Base-by-base conservation (phyloP, 1,140 invertebrate genomes). In the Gerris buenoi region DNA sequence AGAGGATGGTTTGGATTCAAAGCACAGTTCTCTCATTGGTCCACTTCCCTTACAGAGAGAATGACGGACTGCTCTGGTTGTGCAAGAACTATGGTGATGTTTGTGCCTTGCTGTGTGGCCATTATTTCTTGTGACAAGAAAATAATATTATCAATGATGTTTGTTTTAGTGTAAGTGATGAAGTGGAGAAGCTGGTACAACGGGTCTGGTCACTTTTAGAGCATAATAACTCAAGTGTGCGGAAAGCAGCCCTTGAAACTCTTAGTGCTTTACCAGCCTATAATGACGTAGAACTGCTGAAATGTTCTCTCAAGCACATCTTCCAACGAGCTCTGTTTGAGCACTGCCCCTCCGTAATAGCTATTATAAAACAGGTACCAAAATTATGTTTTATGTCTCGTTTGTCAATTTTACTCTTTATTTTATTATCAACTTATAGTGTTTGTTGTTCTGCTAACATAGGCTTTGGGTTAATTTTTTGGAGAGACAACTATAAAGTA, bases 191-290 rank as follows among this genome's bases (percentile, higher is more conserved):
- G 26, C 27, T 71, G 27, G 84, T 96, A 61, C 92, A 93, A 1
- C 81, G 93, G 28, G 79, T 97, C 0, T 97, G 92, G 90, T 92
- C 94, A 14, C 97, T 97, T 79, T 81, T 98, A 0, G 86, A 86
- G 72, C 95, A 98, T 75, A 89, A 86, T 66, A 91, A 92, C 66
- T 87, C 87, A 15, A 89, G 88, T 22, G 95, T 98, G 1, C 82
- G 95, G 15, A 88, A 87, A 72, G 91, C 93, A 0, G 90, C 92
- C 0, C 76, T 97, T 0, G 85, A 92, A 74, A 96, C 95, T 0
- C 77, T 98, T 1, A 76, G 85, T 18, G 95, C 91, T 0, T 77
- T 97, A 26, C 89, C 86, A 0, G 65, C 69, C 13, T 65, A 69
- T 18, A 65, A 70, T 56, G 74, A 81, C 73, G 77, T 80, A 61